Evolutionary conservation across 2,888 invertebrate genomes (phyloP).

Genomic region (Acrobasis consociella): DNA sequence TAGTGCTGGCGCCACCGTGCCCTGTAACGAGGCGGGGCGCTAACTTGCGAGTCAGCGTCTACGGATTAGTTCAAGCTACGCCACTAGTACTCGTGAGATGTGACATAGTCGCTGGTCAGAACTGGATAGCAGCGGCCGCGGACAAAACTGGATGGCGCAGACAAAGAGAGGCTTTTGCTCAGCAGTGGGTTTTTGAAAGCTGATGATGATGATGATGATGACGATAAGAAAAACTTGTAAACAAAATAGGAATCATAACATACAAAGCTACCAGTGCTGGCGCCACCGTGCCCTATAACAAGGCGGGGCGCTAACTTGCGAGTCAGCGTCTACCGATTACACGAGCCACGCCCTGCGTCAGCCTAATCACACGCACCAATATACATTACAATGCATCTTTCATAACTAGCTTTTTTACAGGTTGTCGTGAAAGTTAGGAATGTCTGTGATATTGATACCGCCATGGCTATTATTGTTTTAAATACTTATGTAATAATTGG

Average conservation of each 20-base stretch:
- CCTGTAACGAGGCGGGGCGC: too few species aligned
- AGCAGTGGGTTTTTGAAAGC: too few species aligned
- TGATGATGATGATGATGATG: too few species aligned
- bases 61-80: too few species aligned
- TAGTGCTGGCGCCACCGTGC: too few species aligned
- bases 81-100: too few species aligned
- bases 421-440: slow-evolving; percentile 21
- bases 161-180: too few species aligned
- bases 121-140: too few species aligned
- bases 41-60: too few species aligned
- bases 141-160: too few species aligned
- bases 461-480: slow-evolving; percentile 8
- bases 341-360: slow-evolving; percentile 54
- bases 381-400: slow-evolving; percentile 67
- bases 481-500: background rate
- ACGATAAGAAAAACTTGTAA: background rate
- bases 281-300: slow-evolving; percentile 27
- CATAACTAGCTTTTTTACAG: slow-evolving; percentile 52
- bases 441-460: slow-evolving; percentile 13
- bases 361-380: slow-evolving; percentile 43
- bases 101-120: too few species aligned
- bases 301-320: slow-evolving; percentile 62
- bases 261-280: background rate
- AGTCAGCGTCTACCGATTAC: slow-evolving; percentile 73
- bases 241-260: background rate